Base-by-base conservation (phyloP, 2,888 invertebrate genomes). In the Cephus runcator region DNA sequence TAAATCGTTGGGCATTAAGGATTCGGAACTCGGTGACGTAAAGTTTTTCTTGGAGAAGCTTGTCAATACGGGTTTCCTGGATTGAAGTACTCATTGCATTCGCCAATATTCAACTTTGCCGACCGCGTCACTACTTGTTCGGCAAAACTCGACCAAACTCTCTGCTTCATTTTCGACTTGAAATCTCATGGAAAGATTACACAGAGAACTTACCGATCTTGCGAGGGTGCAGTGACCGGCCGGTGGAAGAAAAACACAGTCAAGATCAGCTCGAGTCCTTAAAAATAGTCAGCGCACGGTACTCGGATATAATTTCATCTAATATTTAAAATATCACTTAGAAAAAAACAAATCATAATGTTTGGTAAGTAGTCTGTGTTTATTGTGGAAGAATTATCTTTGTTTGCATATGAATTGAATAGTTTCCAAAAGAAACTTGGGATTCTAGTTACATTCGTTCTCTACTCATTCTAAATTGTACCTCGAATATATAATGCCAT, bases 41-140 rank as follows among this genome's bases (percentile, higher is more conserved):
- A 98, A 98, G 91, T 98, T 98, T 93, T 98, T 98, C 94, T 94
- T 98, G 88, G 98, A 98, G 93, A 98, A 98, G 92, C 94, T 98
- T 88, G 97, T 98, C 80, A 97, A 97, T 92, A 98, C 98, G 85
- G 98, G 98, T 86, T 98, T 98, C 93, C 95, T 98, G 92, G 98
- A 98, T 94, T 98, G 96, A 96, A 94, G 35, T 34, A 35, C 15
- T 15, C 23, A 23, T 56, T 56, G 56, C 23, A 23, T 56, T 56
- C 56, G 0, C 23, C 23, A 56, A 56, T 56, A 56, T 23, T 23
- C 56, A 56, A 23, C 23, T 56, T 56, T 56, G 23, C 56, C 56
- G 56, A 56, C 23, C 15, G 23, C 23, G 23, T 56, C 56, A 56
- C 56, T 23, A 56, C 23, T 23, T 23, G 56, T 56, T 56, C 56